Base-by-base conservation (phyloP, 2,797 vertebrate genomes). In the Poliocrania exsul region DNA sequence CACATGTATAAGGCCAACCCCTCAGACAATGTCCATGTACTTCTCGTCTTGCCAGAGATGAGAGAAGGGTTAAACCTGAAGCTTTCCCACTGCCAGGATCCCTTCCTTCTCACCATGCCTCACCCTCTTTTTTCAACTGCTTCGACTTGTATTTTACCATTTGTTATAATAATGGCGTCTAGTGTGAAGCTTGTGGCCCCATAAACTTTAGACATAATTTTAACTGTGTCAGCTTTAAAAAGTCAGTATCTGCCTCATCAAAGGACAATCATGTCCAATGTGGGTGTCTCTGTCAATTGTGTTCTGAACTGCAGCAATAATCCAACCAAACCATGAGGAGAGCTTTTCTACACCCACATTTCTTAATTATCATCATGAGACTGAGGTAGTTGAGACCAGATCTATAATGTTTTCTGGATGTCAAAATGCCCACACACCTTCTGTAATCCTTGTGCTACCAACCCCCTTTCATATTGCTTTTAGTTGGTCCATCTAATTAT, bases 291-390 rank as follows among this genome's bases (percentile, higher is more conserved):
- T 97, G 96, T 96, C 97, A 98, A 97, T 98, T 98, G 98, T 97
- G 87, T 97, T 98, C 96, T 97, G 97, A 98, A 98, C 97, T 97
- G 93, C 97, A 97, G 96, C 95, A 98, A 97, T 96, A 95, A 97
- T 95, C 97, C 95, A 98, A 94, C 97, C 93, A 96, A 97, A 98
- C 97, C 96, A 82, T 93, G 95, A 71, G 28, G 97, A 97, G 96
- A 95, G 95, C 97, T 98, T 97, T 86, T 97, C 92, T 96, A 97
- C 98, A 97, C 98, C 98, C 97, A 98, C 98, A 98, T 97, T 98
- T 97, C 97, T 97, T 98, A 98, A 98, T 98, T 98, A 98, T 98
- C 97, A 97, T 97, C 97, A 97, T 98, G 96, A 98, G 97, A 95
- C 98, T 98, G 97, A 98, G 98, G 97, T 97, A 98, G 97, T 94